Evolutionary conservation across 1,140 invertebrate species (phyloP), one percentile per base, ranked within the genome.

Genomic region (Campodea augens): DNA sequence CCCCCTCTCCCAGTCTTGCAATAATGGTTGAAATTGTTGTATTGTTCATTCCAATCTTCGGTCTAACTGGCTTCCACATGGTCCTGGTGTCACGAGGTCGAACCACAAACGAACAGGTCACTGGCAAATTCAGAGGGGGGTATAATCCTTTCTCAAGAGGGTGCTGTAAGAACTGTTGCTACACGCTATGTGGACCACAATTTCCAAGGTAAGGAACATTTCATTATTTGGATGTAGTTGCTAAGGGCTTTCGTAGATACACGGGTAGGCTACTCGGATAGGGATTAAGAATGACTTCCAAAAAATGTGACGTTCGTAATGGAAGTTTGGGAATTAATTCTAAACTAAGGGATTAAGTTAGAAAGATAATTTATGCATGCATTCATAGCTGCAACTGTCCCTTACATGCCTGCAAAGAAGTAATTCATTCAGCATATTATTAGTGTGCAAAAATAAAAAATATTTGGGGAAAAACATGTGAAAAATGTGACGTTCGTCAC

Each of bases 101-200:
- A 46, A 99, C 96, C n/a, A 99, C 96, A 46, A 99, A 99, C 69
- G 96, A 99, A 68, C 95, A 99, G 72, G 91, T 98, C 25, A 97
- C 93, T 3, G 91, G 90, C 32, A 97, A 97, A 71, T 97, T 97
- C 69, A 87, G 89, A 60, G 88, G 88, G 42, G 90, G 89, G 21
- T 90, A 87, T 61, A 97, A 97, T 74, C 92, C 92, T 44, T 97
- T 96, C 66, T 91, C 87, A 4, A 72, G 78, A 60, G 90, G 90
- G 32, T 96, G 90, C 61, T 79, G 81, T 69, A 73, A 77, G 56
- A 98, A 98, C 63, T 95, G 90, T 65, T 89, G 84, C 62, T 89
- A 90, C 63, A 83, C 83, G 49, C 77, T 96, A 55, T 97, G 89
- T 68, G 91, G 91, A 51, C 91, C 91, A 41, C 83, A 89, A 64